These are phyloP conservation scores for Nemoura dubitans DNA, from an alignment of 2,888 invertebrate species.

Conservation along the genomic window DNA sequence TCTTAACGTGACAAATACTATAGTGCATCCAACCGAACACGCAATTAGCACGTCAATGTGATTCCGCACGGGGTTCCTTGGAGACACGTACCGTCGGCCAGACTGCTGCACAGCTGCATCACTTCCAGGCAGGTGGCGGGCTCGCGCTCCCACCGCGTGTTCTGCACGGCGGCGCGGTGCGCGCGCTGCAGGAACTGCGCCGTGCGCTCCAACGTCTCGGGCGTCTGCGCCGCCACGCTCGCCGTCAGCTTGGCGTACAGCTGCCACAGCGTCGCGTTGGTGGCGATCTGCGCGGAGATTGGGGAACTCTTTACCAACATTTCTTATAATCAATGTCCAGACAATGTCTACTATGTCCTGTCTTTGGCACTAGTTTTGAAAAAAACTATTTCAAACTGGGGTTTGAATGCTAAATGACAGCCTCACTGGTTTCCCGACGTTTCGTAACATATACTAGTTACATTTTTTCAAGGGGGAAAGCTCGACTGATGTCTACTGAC, in stretches of 20 bases:
- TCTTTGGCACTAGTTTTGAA: too few relatives aligned
- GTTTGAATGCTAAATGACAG: too few relatives aligned
- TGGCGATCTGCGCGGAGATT: constrained; percentile 58
- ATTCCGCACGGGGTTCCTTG: too few relatives aligned
- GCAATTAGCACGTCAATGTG: neutral
- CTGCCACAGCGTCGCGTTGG: constrained; percentile 81
- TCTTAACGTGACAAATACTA: too few relatives aligned
- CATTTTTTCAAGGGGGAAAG: too few relatives aligned
- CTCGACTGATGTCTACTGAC: too few relatives aligned
- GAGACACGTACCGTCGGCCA: constrained; percentile 67
- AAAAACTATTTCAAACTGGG: too few relatives aligned
- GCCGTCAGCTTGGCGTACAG: constrained; percentile 78
- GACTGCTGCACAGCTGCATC: constrained; percentile 66
- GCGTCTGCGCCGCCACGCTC: constrained; percentile 55
- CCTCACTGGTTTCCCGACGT: too few relatives aligned
- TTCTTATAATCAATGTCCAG: too few relatives aligned
- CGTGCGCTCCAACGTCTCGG: constrained; percentile 62
- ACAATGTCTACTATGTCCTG: too few relatives aligned
- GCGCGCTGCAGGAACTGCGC: constrained; percentile 81
- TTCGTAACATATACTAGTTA: too few relatives aligned
- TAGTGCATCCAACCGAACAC: neutral
- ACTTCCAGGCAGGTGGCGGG: constrained; percentile 67
- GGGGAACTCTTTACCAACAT: too few relatives aligned
- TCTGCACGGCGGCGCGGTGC: constrained; percentile 74
- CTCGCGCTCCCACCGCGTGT: constrained; percentile 66